These are phyloP conservation scores for Melitaea athalia DNA, from an alignment of 2,888 invertebrate genomes.

Conservation along the genomic window DNA sequence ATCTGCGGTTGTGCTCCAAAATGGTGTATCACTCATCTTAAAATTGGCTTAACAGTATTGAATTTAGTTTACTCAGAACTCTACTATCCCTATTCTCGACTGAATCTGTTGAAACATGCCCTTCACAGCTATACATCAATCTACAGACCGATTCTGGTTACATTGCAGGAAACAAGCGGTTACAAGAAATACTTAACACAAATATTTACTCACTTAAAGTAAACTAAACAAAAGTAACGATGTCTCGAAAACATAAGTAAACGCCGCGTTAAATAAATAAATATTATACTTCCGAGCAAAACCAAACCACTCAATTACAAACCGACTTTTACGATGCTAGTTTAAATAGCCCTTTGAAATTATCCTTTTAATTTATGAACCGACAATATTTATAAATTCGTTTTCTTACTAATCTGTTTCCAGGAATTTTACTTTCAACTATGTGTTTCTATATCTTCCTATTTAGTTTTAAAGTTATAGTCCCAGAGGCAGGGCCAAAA, in stretches of 20 bases:
- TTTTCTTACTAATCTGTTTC: not conserved
- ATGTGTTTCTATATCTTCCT: not conserved
- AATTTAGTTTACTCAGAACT: not conserved
- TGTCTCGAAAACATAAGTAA: constrained; percentile 1
- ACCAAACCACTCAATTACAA: not conserved
- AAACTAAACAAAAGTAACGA: constrained; percentile 5
- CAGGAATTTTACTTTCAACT: not conserved
- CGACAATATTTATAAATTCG: not conserved
- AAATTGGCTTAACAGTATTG: no score
- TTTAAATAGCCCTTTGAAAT: not conserved
- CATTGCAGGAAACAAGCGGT: not conserved
- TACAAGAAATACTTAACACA: not conserved
- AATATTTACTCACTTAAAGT: constrained; percentile 1
- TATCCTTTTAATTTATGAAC: not conserved
- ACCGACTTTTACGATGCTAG: not conserved
- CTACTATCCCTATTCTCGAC: no score
- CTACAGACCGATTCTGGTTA: not conserved
- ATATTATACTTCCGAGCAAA: constrained; percentile 5
- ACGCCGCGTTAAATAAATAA: not conserved
- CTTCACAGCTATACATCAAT: not conserved
- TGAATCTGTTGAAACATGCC: no score
- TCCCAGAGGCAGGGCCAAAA: no score
- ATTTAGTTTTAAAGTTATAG: not conserved
- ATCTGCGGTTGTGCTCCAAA: no score
- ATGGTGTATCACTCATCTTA: no score